Evolutionary conservation across 35 echinoderm and acorn worm genomes (phyloP), one percentile per base, ranked within the genome.

Genomic region (Ophioderma brevispina): DNA sequence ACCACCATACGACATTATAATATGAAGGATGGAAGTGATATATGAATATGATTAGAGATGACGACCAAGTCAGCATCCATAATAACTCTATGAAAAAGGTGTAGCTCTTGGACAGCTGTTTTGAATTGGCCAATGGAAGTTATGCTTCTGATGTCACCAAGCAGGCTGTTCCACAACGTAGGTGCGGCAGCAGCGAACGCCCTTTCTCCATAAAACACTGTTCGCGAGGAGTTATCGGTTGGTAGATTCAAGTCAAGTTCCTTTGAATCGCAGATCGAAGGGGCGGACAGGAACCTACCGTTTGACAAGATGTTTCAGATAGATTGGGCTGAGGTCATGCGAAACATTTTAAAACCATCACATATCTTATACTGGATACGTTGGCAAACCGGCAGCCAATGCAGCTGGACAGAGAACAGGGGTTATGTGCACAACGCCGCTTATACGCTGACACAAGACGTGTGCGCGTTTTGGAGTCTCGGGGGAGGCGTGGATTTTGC

Each of bases 391-490:
- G 59, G 59, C 59, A 70, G 59, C 59, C 23, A 70, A 30, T 70
- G 59, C 59, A 70, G n/a, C n/a, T 70, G 59, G 28, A 70, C n/a
- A 70, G 17, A 70, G 28, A 4, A 70, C 23, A 15, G 59, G 59
- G 10, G 59, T 70, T 2, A 70, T 70, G 59, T 70, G 59, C n/a
- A 70, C 28, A 18, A 70, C 59, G 59, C 21, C 23, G 36, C 59
- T 70, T 70, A 70, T 25, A 38, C 0, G 36, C 18, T 3, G 28
- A 43, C 3, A 88, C 86, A 35, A 87, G 85, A 0, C 85, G 19
- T 18, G 85, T 63, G 39, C 19, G 80, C 80, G 46, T 82, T 90
- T 41, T 90, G 63, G 2, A 90, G 55, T 59, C 14, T 36, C 75
- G 82, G 88, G 82, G 88, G 8, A 83, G 78, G 31, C 52, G 32